Conservation (phyloP, 2,888 invertebrate species). For the Nezara viridula region DNA sequence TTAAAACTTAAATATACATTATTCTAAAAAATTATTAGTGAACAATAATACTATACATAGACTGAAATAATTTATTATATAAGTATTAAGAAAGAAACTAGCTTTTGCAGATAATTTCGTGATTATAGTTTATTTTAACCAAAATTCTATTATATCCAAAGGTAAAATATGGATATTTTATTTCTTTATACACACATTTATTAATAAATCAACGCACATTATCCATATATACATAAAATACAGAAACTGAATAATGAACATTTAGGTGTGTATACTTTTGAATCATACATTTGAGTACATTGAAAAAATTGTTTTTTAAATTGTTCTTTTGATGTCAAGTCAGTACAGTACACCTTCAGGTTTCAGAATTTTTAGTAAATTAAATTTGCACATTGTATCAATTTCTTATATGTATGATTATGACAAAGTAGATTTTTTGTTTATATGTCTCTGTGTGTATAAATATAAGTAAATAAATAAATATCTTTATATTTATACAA, state of each 20-base stretch:
- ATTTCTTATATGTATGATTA: background rate
- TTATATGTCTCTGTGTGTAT: background rate
- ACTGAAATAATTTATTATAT: slow-evolving; percentile 53
- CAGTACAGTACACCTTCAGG: slow-evolving; percentile 49
- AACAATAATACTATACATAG: slow-evolving; percentile 51
- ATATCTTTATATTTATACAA: background rate
- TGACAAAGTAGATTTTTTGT: no score
- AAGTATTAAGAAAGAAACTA: slow-evolving; percentile 35
- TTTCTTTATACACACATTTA: background rate
- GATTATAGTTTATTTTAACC: background rate
- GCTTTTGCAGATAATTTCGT: background rate
- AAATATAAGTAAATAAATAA: background rate
- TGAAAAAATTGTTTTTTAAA: background rate
- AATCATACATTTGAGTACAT: background rate
- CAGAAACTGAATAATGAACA: no score
- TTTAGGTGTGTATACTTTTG: background rate
- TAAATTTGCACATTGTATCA: background rate
- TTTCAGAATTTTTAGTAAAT: background rate
- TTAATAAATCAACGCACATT: background rate
- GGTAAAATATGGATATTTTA: background rate
- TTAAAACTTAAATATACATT: slow-evolving; percentile 16
- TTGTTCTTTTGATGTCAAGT: background rate
- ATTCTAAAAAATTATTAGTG: slow-evolving; percentile 48
- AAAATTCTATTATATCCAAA: background rate
- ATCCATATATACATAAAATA: background rate